phyloP scores from a whole-genome alignment of 2,888 invertebrate genomes.

The Leucoptera coffeella region DNA sequence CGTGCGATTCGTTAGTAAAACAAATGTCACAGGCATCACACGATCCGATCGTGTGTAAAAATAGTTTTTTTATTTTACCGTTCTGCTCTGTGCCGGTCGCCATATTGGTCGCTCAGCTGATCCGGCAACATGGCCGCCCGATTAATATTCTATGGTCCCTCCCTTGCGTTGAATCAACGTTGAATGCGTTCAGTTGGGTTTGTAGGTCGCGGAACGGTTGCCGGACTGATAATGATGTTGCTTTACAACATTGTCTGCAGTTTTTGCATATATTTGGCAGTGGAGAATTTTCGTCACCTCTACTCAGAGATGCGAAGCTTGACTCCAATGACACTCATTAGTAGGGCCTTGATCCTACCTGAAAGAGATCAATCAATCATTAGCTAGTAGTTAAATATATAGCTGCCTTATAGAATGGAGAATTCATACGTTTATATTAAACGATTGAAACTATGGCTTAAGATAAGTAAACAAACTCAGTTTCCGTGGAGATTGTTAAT shows the following conservation, averaged over 20 bases:
- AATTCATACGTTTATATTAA: too few relatives aligned
- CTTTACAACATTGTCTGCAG: background rate
- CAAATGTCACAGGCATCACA: background rate
- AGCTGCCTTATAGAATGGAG: too few relatives aligned
- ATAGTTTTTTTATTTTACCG: background rate
- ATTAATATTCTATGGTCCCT: constrained; percentile 24
- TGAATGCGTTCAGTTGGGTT: constrained; percentile 16
- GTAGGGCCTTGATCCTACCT: too few relatives aligned
- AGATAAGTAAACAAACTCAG: too few relatives aligned
- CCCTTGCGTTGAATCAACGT: constrained; percentile 13
- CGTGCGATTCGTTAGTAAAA: background rate
- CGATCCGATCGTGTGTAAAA: background rate
- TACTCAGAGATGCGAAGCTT: too few relatives aligned
- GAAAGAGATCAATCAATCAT: too few relatives aligned
- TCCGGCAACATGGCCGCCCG: constrained; percentile 5
- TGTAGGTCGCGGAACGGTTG: constrained; percentile 36
- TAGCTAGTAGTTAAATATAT: too few relatives aligned
- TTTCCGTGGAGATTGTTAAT: too few relatives aligned
- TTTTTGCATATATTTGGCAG: too few relatives aligned
- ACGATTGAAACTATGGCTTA: too few relatives aligned
- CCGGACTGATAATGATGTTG: constrained; percentile 7
- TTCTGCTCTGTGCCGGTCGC: background rate
- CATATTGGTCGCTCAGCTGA: constrained; percentile 4
- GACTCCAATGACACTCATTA: too few relatives aligned
- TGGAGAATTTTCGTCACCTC: too few relatives aligned